These are phyloP conservation scores for Rhea americana DNA, from an alignment of 2,113 vertebrate species.

Conservation along the genomic window DNA sequence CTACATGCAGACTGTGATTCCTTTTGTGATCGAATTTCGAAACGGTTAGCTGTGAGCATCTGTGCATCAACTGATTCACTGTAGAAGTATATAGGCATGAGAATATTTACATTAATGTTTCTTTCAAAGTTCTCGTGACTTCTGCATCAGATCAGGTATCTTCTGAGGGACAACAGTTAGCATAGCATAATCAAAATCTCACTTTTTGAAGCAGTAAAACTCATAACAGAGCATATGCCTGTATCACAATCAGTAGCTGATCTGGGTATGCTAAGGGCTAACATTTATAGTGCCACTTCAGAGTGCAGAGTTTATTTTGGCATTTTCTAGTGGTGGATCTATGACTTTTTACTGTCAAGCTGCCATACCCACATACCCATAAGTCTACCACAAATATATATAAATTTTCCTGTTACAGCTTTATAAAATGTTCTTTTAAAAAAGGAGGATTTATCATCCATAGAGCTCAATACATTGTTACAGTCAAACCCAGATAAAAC, in stretches of 20 bases:
- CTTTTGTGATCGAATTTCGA: background rate
- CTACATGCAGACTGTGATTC: background rate
- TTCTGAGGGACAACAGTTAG: background rate
- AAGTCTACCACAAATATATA: slow-evolving; percentile 56
- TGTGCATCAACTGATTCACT: background rate
- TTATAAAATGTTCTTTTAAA: slow-evolving; percentile 44
- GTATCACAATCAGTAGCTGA: slow-evolving; percentile 27
- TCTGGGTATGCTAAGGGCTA: slow-evolving; percentile 8
- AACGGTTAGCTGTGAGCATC: background rate
- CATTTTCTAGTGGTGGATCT: slow-evolving; percentile 55
- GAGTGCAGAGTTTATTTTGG: slow-evolving; percentile 53
- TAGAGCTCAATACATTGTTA: background rate
- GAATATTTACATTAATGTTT: background rate
- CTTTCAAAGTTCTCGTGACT: background rate
- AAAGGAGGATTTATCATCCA: slow-evolving; percentile 34
- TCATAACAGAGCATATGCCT: background rate
- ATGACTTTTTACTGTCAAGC: slow-evolving; percentile 61
- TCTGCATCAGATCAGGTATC: background rate
- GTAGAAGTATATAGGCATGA: background rate
- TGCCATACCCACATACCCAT: slow-evolving; percentile 67
- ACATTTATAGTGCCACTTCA: slow-evolving; percentile 50
- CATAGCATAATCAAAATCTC: background rate
- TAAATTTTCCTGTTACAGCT: slow-evolving; percentile 42
- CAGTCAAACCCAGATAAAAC: slow-evolving; percentile 3
- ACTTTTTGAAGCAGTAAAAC: background rate